Conservation (phyloP, 1,140 invertebrate genomes). For the Anoplolepis gracilipes region DNA sequence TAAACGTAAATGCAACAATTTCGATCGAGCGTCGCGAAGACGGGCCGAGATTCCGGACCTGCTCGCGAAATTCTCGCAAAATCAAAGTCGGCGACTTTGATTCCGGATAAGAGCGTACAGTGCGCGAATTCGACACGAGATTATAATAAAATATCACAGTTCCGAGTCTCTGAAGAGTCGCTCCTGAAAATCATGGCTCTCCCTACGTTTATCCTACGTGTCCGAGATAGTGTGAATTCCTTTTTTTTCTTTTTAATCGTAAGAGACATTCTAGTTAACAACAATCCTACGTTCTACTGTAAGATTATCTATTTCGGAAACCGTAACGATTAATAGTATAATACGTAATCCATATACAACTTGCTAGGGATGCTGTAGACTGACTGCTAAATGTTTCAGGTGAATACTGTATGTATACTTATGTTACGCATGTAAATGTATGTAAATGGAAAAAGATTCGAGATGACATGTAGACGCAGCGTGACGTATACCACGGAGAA, state of each 20-base stretch:
- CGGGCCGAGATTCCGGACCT: conserved; percentile 17
- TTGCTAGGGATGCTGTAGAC: conserved; percentile 82
- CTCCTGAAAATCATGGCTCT: conserved; percentile 78
- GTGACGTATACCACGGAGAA: background rate
- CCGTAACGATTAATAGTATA: conserved; percentile 79
- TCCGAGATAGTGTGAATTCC: conserved; percentile 62
- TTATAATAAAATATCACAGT: conserved; percentile 82
- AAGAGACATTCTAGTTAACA: conserved; percentile 82
- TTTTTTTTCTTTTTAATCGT: conserved; percentile 65
- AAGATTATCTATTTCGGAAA: conserved; percentile 82
- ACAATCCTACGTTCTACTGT: conserved; percentile 81
- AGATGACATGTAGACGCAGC: conserved; percentile 65
- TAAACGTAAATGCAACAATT: conserved; percentile 75
- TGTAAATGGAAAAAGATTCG: conserved; percentile 67
- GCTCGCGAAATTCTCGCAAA: conserved; percentile 58
- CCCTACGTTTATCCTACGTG: conserved; percentile 67
- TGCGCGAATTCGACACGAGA: conserved; percentile 73
- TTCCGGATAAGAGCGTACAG: conserved; percentile 67
- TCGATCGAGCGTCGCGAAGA: conserved; percentile 52
- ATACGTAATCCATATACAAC: conserved; percentile 83
- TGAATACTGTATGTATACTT: conserved; percentile 83
- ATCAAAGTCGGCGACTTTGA: conserved; percentile 57
- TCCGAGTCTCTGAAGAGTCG: conserved; percentile 76
- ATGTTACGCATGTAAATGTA: conserved; percentile 72
- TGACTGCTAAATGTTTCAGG: conserved; percentile 83